Evolutionary conservation across 2,113 vertebrate species (phyloP).

Genomic region (Erythrocercus mccallii): DNA sequence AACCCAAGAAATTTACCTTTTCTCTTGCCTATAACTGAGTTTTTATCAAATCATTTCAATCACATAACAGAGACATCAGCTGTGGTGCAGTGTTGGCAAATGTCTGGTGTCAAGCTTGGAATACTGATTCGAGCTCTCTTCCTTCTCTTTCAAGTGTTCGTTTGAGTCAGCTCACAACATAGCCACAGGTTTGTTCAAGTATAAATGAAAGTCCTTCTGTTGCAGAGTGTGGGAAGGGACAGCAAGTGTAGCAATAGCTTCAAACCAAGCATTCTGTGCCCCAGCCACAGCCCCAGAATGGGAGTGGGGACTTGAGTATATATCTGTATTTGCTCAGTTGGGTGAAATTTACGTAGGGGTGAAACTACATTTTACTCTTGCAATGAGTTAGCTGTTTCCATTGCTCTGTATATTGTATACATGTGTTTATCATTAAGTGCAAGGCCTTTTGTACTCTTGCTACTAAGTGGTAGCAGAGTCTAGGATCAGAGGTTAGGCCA

Average conservation of each 20-base stretch:
- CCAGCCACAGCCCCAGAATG: background rate
- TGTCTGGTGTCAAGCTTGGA: background rate
- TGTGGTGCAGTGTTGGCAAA: background rate
- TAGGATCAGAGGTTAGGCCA: background rate
- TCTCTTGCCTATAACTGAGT: background rate
- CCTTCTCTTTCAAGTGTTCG: background rate
- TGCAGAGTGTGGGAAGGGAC: background rate
- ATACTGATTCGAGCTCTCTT: background rate
- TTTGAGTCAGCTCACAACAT: background rate
- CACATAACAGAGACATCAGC: background rate
- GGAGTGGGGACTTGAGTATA: fast-evolving
- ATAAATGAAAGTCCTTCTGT: background rate
- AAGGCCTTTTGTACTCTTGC: background rate
- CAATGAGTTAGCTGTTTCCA: background rate
- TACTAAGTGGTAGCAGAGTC: background rate
- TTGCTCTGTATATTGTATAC: background rate
- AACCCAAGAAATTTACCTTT: background rate
- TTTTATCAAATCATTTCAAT: background rate
- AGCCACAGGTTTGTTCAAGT: background rate
- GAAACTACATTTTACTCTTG: background rate
- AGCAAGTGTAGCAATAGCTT: background rate
- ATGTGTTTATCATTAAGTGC: background rate
- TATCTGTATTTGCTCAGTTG: background rate
- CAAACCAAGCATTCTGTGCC: background rate
- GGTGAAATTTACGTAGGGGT: background rate